Evolutionary conservation across 2,888 invertebrate genomes (phyloP).

Genomic region (Congeria kusceri): DNA sequence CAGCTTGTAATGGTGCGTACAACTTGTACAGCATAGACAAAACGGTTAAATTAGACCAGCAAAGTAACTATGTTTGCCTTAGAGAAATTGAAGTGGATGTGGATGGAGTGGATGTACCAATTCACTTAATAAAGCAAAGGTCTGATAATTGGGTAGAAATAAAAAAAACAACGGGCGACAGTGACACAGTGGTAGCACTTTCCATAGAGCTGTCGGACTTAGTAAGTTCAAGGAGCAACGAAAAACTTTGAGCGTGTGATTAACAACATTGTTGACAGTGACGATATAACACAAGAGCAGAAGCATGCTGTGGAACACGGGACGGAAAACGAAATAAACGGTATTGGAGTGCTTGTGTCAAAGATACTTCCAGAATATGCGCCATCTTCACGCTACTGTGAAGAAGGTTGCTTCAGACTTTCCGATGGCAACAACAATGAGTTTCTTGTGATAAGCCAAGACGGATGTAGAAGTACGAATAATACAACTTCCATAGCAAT

Average conservation of each 20-base stretch:
- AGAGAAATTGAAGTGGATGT: not conserved
- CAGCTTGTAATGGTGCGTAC: not conserved
- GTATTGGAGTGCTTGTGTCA: not conserved
- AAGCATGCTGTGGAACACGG: slow-evolving; percentile 9
- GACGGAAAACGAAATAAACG: slow-evolving; percentile 15
- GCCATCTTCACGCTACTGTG: not conserved
- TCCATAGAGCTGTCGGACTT: not conserved
- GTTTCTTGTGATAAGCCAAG: too few relatives aligned
- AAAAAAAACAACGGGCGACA: not conserved
- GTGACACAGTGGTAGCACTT: slow-evolving; percentile 6
- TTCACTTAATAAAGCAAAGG: slow-evolving; percentile 2
- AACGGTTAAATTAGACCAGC: not conserved
- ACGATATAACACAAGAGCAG: not conserved
- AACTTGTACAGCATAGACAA: not conserved
- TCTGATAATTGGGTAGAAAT: not conserved
- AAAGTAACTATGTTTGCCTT: slow-evolving; percentile 5
- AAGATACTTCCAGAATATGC: not conserved
- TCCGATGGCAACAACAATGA: too few relatives aligned
- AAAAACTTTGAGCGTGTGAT: not conserved
- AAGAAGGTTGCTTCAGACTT: slow-evolving; percentile 9
- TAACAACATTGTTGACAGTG: not conserved
- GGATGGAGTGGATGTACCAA: not conserved
- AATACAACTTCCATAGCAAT: too few relatives aligned
- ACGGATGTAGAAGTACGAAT: too few relatives aligned
- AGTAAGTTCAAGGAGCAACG: slow-evolving; percentile 8